Evolutionary conservation across 2,888 invertebrate species (phyloP), one percentile per base, ranked within the genome.

Genomic region (Mamestra brassicae): DNA sequence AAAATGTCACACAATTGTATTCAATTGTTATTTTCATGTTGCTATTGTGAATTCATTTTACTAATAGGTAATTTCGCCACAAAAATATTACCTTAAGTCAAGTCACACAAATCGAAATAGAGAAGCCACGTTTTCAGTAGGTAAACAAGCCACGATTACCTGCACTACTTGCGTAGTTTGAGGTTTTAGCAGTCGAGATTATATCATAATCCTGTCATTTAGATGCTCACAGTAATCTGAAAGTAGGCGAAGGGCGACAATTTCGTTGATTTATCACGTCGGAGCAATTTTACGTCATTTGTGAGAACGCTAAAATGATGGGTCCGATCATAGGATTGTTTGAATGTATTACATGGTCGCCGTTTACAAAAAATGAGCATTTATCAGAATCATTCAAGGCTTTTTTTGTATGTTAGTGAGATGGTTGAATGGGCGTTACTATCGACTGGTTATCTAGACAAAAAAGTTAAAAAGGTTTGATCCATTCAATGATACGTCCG

Each of bases 231-330:
- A 71, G 66, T 72, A 54, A 69, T 67, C 71, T 68, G 52, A 75
- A 89, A 87, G 84, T 89, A 89, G 89, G 89, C 85, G 88, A 92
- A 91, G 91, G 92, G 86, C 90, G 81, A 57, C 83, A 83, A 89
- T 89, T 89, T 88, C 60, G 81, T 86, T 75, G 67, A 79, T 74
- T 80, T 77, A 75, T 67, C 66, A 78, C 78, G 76, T 71, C 64
- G 54, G 57, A 66, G 80, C 81, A 82, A 85, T 87, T 88, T 87
- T 77, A 74, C 75, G 66, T 82, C 74, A 78, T 84, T 83, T 81
- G 76, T 87, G 87, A 74, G 86, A 87, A 87, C 71, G 78, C 61
- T 79, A 76, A 72, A 75, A 75, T 81, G 78, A 82, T 84, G 88
- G 73, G 45, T 78, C 72, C 76, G 70, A 80, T 86, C 81, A 81